Percentiles rank a stretch among this genome's conserved stretches.
phyloP scores from a whole-genome alignment of 2,797 vertebrate species.

The Tolypeutes matacus region DNA sequence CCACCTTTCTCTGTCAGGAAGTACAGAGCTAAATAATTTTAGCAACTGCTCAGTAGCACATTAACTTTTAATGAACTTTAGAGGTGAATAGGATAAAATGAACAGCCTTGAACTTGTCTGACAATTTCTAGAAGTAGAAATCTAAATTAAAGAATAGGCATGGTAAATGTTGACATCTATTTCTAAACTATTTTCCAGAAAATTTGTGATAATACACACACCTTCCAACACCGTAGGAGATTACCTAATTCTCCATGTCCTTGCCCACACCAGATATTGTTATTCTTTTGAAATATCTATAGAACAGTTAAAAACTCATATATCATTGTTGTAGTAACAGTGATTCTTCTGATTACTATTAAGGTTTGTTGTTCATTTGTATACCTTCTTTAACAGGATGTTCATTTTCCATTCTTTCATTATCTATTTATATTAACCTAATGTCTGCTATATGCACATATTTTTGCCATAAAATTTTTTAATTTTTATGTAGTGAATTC shows the following conservation, averaged over 20 bases:
- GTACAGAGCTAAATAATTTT: not conserved
- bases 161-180: not conserved
- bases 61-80: not conserved
- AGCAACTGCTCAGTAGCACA: not conserved
- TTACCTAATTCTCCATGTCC: not conserved
- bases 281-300: not conserved
- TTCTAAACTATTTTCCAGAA: not conserved
- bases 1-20: not conserved
- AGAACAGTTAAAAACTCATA: not conserved
- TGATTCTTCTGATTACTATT: not conserved
- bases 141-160: not conserved
- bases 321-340: not conserved
- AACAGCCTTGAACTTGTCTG: not conserved
- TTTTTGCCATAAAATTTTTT: not conserved
- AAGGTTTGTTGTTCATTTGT: not conserved
- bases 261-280: not conserved
- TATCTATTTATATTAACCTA: not conserved
- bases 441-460: not conserved
- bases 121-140: not conserved
- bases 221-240: not conserved
- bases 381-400: not conserved
- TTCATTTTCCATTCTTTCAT: not conserved
- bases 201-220: not conserved
- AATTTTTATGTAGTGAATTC: not conserved
- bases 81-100: not conserved